Conservation (phyloP, 2,888 invertebrate species). For the Arctia plantaginis region DNA sequence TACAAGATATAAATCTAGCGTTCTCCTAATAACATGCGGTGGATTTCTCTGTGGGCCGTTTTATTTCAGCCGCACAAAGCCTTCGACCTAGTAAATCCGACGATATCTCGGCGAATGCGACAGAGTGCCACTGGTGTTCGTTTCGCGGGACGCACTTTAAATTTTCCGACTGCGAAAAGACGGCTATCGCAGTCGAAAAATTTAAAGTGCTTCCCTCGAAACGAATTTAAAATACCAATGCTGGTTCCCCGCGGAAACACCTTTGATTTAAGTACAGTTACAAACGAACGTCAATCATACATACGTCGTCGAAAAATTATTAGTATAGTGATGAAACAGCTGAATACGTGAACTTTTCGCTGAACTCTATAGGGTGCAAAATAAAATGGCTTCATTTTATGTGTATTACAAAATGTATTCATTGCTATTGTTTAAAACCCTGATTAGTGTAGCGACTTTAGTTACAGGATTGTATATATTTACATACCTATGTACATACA, state of each 20-base stretch:
- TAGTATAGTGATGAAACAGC: not conserved
- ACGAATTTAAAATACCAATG: slow-evolving; percentile 77
- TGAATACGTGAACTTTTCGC: not conserved
- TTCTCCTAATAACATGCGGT: slow-evolving; percentile 80
- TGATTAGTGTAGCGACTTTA: slow-evolving; percentile 5
- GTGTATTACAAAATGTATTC: not conserved
- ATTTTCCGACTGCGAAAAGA: slow-evolving; percentile 74
- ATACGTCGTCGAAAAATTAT: not conserved
- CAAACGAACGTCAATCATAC: not conserved
- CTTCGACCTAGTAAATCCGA: slow-evolving; percentile 81
- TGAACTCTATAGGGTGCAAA: not conserved
- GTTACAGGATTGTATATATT: not conserved
- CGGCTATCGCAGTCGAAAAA: slow-evolving; percentile 71
- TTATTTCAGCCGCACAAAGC: slow-evolving; percentile 82
- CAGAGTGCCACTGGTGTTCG: slow-evolving; percentile 77
- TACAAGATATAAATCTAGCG: slow-evolving; percentile 83
- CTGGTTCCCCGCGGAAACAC: slow-evolving; percentile 63
- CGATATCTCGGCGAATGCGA: slow-evolving; percentile 81
- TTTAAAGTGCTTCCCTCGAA: too few relatives aligned
- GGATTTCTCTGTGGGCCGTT: slow-evolving; percentile 83
- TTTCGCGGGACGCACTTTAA: slow-evolving; percentile 79
- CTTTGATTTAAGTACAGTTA: slow-evolving; percentile 21
- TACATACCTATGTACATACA: not conserved
- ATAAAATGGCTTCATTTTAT: not conserved
- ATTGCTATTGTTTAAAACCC: not conserved